These are phyloP conservation scores for Exocentrus adspersus DNA, from an alignment of 2,888 invertebrate species.

Conservation along the genomic window DNA sequence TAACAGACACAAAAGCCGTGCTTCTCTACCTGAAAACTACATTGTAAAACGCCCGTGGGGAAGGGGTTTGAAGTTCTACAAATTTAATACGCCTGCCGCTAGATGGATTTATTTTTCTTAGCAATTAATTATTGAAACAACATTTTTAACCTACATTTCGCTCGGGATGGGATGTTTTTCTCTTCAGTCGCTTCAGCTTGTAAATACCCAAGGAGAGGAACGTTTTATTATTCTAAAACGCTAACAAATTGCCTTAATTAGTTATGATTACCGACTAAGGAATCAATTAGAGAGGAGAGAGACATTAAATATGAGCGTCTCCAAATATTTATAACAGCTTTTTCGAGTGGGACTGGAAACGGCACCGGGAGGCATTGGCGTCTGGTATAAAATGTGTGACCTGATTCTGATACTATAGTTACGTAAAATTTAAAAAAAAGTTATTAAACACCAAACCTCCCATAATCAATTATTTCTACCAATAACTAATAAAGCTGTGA, in stretches of 20 bases:
- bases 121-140: constrained; percentile 20
- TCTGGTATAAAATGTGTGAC: too few relatives aligned
- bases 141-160: constrained; percentile 21
- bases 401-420: too few relatives aligned
- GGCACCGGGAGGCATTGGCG: too few relatives aligned
- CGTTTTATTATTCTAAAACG: constrained; percentile 23
- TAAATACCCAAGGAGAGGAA: constrained; percentile 21
- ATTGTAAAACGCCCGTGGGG: constrained; percentile 1
- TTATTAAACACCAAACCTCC: too few relatives aligned
- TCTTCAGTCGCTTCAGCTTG: constrained; percentile 3
- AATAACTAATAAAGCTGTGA: too few relatives aligned
- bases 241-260: constrained; percentile 30
- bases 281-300: constrained; percentile 25
- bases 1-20: neutral
- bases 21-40: neutral
- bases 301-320: constrained; percentile 27
- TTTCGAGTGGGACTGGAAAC: neutral
- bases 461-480: too few relatives aligned
- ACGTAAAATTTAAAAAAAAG: too few relatives aligned
- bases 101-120: constrained; percentile 8
- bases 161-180: constrained; percentile 21
- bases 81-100: constrained; percentile 1
- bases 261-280: constrained; percentile 28
- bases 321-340: constrained; percentile 27
- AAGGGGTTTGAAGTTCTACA: neutral